These are phyloP conservation scores for Uria aalge DNA, from an alignment of 2,113 vertebrate genomes.

Conservation along the genomic window DNA sequence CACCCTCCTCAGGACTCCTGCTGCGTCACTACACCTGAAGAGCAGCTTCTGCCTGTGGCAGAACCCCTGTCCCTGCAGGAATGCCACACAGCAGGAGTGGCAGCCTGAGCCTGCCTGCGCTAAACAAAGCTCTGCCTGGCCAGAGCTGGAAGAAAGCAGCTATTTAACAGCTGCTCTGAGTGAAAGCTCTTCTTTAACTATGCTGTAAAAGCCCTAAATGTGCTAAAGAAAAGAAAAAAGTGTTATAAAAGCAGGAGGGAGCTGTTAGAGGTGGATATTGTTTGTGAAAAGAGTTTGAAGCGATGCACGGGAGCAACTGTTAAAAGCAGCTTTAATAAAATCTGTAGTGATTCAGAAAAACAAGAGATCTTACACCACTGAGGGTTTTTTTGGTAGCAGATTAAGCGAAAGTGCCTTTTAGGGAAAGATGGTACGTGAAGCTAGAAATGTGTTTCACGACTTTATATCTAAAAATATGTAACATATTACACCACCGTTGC, in stretches of 20 bases:
- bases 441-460: background rate
- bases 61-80: background rate
- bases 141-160: background rate
- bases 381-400: background rate
- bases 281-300: background rate
- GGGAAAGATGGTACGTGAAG: background rate
- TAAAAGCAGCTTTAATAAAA: conserved; percentile 77
- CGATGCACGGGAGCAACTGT: background rate
- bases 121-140: too few relatives aligned
- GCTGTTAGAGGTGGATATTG: background rate
- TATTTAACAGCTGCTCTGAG: background rate
- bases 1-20: background rate
- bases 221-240: background rate
- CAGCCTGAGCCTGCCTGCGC: background rate
- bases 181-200: background rate
- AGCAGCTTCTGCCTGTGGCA: background rate
- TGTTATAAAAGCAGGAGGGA: background rate
- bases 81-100: rapidly evolving
- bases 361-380: background rate
- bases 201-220: background rate
- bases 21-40: background rate
- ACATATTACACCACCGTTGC: background rate
- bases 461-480: background rate
- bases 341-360: conserved; percentile 50
- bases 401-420: background rate